Evolutionary conservation across 1,140 invertebrate species (phyloP).

Genomic region (Marisa cornuarietis): DNA sequence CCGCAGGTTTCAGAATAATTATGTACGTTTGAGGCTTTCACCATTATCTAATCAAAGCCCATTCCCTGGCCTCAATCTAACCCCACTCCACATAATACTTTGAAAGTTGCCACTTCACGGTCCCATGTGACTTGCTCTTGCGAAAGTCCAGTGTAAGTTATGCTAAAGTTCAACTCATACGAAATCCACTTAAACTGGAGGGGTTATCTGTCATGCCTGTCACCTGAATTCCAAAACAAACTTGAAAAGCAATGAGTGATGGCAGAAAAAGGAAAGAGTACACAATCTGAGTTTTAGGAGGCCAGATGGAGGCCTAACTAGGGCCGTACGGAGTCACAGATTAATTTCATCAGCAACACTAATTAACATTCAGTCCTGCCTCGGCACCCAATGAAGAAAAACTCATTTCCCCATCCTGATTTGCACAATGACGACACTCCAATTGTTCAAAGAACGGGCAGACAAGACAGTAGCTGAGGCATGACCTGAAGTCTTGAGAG

Average conservation of each 20-base stretch:
- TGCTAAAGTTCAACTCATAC: not conserved
- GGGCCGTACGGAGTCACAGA: constrained; percentile 25
- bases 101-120: too few relatives aligned
- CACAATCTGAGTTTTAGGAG: not conserved
- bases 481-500: too few relatives aligned
- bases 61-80: too few relatives aligned
- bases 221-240: not conserved
- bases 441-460: not conserved
- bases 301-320: not conserved
- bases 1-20: too few relatives aligned
- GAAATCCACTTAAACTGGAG: not conserved
- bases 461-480: too few relatives aligned
- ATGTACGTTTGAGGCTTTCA: too few relatives aligned
- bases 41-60: too few relatives aligned
- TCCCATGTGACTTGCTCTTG: too few relatives aligned
- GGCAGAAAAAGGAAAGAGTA: not conserved
- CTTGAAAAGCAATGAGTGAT: not conserved
- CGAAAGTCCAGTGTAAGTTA: not conserved
- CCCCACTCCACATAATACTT: too few relatives aligned
- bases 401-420: constrained; percentile 22
- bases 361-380: constrained; percentile 19
- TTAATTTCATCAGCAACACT: constrained; percentile 26
- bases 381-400: constrained; percentile 20
- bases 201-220: too few relatives aligned
- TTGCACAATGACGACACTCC: constrained; percentile 17